Evolutionary conservation across 2,113 vertebrate species (phyloP), one percentile per base, ranked within the genome.

Genomic region (Donacobius atricapilla): DNA sequence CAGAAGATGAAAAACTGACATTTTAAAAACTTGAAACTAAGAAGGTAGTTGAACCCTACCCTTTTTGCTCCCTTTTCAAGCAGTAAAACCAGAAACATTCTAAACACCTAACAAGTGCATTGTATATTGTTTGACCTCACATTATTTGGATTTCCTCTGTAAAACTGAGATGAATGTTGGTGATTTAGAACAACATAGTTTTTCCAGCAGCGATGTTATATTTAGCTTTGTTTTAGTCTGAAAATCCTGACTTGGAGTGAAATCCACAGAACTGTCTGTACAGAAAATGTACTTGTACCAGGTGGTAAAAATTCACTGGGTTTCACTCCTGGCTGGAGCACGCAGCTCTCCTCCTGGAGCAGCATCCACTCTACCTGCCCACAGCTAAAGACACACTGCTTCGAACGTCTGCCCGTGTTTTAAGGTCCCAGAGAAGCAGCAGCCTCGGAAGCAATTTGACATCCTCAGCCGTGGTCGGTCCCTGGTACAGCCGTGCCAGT

Each of bases 401-500:
- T 35, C 51, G 8, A 18, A 2, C 19, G 35, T 42, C 2, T 63
- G 45, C 42, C 42, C 25, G 53, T n/a, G 51, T 17, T 81, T 58
- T 35, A 47, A 64, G 37, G 68, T 13, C 66, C 42, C 7, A 0
- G 16, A 50, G 76, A 78, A 47, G 21, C 61, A 90, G 47, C 13
- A 70, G 39, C 68, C 42, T 83, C 68, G 70, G 39, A 28, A 64
- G 44, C 5, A 8, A 37, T 39, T 5, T 24, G 40, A 13, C 45
- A 60, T 82, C n/a, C 60, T 56, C 56, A 13, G 11, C 13, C 2
- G 2, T 4, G 19, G 35, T 8, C 64, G 54, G 37, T 5, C 11
- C 2, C 1, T 1, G 13, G 51, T 2, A 13, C 54, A 45, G 76
- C 7, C 19, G 12, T 56, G 31, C 28, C 9, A 0, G 10, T 1